A percentile compares a stretch with the other conserved stretches of the same genome.
Conservation (phyloP, 2,888 invertebrate species). For the Acleris emargana region DNA sequence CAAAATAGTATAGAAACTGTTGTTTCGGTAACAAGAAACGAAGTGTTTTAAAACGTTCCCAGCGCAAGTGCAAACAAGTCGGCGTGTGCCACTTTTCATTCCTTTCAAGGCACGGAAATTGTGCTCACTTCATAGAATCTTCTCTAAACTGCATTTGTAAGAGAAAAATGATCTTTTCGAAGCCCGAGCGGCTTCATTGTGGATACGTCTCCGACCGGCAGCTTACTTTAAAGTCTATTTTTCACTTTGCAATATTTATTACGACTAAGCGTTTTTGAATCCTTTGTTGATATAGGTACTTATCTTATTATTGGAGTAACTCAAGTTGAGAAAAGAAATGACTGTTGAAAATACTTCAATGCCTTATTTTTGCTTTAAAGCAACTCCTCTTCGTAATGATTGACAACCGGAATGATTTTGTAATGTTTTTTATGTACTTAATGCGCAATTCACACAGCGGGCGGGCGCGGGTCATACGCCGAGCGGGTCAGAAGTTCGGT, state of each 20-base stretch:
- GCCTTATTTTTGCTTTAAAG: no score
- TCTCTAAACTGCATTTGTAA: slow-evolving; percentile 27
- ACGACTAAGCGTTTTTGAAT: slow-evolving; percentile 1
- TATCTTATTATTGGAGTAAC: no score
- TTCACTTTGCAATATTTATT: slow-evolving; percentile 22
- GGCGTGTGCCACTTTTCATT: slow-evolving; percentile 30
- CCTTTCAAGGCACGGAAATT: slow-evolving; percentile 35
- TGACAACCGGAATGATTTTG: no score
- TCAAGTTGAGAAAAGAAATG: no score
- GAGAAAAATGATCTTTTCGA: slow-evolving; percentile 35
- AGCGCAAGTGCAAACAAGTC: slow-evolving; percentile 32
- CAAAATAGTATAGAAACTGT: neutral
- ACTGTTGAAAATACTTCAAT: no score
- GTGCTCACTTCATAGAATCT: slow-evolving; percentile 33
- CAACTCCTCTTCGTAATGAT: no score
- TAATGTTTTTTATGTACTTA: no score
- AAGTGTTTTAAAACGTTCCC: slow-evolving; percentile 26
- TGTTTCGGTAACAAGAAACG: slow-evolving; percentile 11
- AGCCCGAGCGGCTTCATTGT: slow-evolving; percentile 26
- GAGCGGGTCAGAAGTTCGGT: no score
- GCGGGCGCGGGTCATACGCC: no score
- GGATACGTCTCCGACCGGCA: slow-evolving; percentile 17
- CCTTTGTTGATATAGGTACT: neutral
- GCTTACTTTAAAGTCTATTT: slow-evolving; percentile 27
- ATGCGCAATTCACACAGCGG: no score